These are phyloP conservation scores for Neoseiulus cucumeris DNA, from an alignment of 1,140 invertebrate species.

Conservation along the genomic window DNA sequence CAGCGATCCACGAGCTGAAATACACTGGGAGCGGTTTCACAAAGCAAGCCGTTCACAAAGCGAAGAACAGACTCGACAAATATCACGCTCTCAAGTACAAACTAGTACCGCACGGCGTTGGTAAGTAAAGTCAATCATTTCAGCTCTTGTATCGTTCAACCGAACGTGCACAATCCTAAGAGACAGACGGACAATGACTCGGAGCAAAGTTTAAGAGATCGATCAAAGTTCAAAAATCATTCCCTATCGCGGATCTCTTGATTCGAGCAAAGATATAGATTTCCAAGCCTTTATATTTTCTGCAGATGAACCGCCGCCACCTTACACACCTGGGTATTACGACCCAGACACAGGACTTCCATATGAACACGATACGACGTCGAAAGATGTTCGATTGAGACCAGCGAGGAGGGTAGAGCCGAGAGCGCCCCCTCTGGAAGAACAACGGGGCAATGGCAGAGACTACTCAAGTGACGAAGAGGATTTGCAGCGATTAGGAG, in stretches of 20 bases:
- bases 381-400: background rate
- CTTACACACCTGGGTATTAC: conserved; percentile 20
- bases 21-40: conserved; percentile 30
- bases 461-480: background rate
- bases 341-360: conserved; percentile 16
- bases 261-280: no score
- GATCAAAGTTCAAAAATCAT: no score
- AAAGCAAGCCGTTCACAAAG: conserved; percentile 26
- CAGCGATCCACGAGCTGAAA: conserved; percentile 30
- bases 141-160: no score
- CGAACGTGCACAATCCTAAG: no score
- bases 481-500: background rate
- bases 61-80: conserved; percentile 26
- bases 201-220: no score
- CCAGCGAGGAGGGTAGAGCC: background rate
- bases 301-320: conserved; percentile 21
- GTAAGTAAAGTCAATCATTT: conserved; percentile 11
- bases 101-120: conserved; percentile 17
- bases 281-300: background rate
- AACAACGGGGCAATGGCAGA: background rate
- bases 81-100: conserved; percentile 20
- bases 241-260: no score
- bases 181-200: no score
- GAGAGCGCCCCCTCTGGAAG: background rate
- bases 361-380: conserved; percentile 16